Conservation (phyloP, 1,140 invertebrate genomes). For the Helicoverpa armigera region DNA sequence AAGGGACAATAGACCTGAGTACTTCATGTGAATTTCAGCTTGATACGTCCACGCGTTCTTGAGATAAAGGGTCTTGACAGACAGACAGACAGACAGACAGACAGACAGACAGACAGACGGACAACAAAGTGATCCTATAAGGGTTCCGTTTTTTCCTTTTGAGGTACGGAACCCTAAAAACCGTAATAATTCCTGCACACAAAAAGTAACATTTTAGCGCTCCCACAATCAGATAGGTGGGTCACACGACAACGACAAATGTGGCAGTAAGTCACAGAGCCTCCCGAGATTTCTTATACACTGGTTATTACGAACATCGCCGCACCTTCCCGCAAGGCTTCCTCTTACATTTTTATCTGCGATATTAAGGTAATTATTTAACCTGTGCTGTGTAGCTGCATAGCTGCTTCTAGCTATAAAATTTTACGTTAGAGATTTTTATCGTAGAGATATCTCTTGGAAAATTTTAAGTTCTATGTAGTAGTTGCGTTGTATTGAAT, state of each 20-base stretch:
- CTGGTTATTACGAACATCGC: constrained; percentile 60
- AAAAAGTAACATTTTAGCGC: constrained; percentile 50
- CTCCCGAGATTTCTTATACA: constrained; percentile 73
- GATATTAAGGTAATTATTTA: constrained; percentile 38
- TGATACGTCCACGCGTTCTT: no score
- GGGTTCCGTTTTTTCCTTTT: no score
- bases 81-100: no score
- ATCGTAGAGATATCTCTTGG: neutral
- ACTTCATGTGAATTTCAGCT: no score
- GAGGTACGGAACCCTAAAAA: no score
- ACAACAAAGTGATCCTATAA: no score
- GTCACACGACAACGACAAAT: constrained; percentile 78
- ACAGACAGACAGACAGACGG: no score
- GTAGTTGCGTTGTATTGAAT: neutral
- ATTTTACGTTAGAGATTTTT: no score
- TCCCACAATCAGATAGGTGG: constrained; percentile 69
- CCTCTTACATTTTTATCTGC: constrained; percentile 32
- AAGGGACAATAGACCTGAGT: no score
- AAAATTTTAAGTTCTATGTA: neutral
- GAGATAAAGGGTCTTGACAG: no score
- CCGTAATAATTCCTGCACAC: neutral
- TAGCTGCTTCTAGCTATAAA: no score
- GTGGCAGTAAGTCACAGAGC: constrained; percentile 72
- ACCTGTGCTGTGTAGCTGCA: neutral
- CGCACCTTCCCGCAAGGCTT: constrained; percentile 18